phyloP scores from a whole-genome alignment of 1,140 invertebrate genomes.

The fruit fly (Drosophila melanogaster) region Release_6_plus_ISO1_MT NT_033777.3:6414501-6415000 shows the following conservation, averaged over 20 bases:
- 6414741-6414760: constrained; percentile 55
- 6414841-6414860: constrained; percentile 65
- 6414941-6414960: too few relatives aligned
- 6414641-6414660: constrained; percentile 8
- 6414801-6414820: constrained; percentile 79
- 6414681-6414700: not conserved
- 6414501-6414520: constrained; percentile 1
- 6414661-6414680: not conserved
- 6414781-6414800: constrained; percentile 72
- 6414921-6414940: too few relatives aligned
- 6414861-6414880: not conserved
- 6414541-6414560: constrained; percentile 56
- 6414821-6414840: constrained; percentile 60
- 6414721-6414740: constrained; percentile 78
- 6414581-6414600: constrained; percentile 79
- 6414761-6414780: constrained; percentile 51
- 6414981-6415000: too few relatives aligned
- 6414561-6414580: constrained; percentile 81
- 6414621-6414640: not conserved
- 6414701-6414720: constrained; percentile 41
- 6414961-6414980: too few relatives aligned
- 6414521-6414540: not conserved
- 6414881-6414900: not conserved
- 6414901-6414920: not conserved
- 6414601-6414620: constrained; percentile 66